These are phyloP conservation scores for mouse (Mus musculus) DNA, from an alignment of 2,113 vertebrate species.

Conservation along the genomic window DNA sequence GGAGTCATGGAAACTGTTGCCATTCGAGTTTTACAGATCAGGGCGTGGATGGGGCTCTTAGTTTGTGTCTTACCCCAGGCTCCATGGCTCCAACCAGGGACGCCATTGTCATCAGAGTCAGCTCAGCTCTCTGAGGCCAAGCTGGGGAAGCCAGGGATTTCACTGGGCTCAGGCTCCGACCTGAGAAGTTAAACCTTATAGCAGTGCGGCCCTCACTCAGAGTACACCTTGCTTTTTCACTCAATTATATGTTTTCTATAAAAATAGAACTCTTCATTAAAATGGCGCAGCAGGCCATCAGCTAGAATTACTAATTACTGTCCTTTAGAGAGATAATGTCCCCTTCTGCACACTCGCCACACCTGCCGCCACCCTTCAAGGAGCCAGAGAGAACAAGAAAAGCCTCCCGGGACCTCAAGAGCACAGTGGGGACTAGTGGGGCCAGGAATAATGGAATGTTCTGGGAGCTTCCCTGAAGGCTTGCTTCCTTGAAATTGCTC, in stretches of 20 bases:
- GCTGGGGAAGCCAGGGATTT: too few relatives aligned
- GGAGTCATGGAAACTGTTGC: not conserved
- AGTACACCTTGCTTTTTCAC: constrained; percentile 70
- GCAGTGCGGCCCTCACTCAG: constrained; percentile 58
- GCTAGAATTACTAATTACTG: constrained; percentile 73
- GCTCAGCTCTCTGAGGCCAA: not conserved
- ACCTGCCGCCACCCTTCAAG: not conserved
- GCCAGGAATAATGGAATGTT: not conserved
- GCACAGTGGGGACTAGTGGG: fast-evolving
- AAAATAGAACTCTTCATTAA: constrained; percentile 80
- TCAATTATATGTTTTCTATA: constrained; percentile 77
- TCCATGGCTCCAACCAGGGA: not conserved
- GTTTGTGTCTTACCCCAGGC: not conserved
- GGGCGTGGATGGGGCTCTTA: constrained; percentile 15
- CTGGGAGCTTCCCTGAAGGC: not conserved
- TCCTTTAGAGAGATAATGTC: constrained; percentile 70
- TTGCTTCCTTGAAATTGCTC: not conserved
- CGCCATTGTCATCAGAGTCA: not conserved
- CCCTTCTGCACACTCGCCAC: not conserved
- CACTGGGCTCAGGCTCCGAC: not conserved
- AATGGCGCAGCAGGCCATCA: constrained; percentile 39
- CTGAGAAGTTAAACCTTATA: constrained; percentile 33
- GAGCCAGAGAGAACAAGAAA: not conserved
- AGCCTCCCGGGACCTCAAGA: not conserved
- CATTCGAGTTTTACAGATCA: constrained; percentile 2